Evolutionary conservation across 2,888 invertebrate species (phyloP), one percentile per base, ranked within the genome.

Genomic region (Pammene aurita): DNA sequence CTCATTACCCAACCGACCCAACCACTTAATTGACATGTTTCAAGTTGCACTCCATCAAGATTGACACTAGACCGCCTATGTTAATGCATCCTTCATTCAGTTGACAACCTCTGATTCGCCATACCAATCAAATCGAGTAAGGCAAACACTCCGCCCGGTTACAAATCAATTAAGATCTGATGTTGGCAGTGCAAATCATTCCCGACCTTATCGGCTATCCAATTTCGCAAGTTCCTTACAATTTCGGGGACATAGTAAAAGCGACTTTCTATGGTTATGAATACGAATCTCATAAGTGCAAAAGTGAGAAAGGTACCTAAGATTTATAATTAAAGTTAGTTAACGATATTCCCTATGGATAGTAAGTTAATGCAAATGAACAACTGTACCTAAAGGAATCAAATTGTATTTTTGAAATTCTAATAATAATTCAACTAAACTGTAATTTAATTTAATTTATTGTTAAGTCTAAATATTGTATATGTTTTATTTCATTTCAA

Each of bases 61-160:
- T 50, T 52, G 63, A 62, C 62, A 52, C 50, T 52, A 41, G 62
- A 38, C 67, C 9, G 55, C 11, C 67, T 63, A 68, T 64, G 63
- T 54, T 65, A 69, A 69, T 65, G 64, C 57, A 68, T 66, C 62
- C 52, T 16, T 54, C 68, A 44, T 63, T 42, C 63, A 68, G 57
- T 64, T 65, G 69, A 69, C 69, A 69, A 58, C 64, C 69, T 65
- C 64, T 65, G 69, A 69, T 69, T 69, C 52, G 42, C 34, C 69
- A 65, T 65, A 69, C 69, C 69, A 69, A 69, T 69, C 69, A 69
- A 69, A 69, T 69, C 69, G 65, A 69, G 64, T 54, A 69, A 65
- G 34, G 50, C 65, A 65, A 69, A 69, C 69, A 69, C 69, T 69
- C 57, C 38, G 42, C 14, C 58, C 60, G 34, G 69, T 69, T 60